Evolutionary conservation across 2,888 invertebrate genomes (phyloP).

Genomic region (Hipparchia sbordonii): DNA sequence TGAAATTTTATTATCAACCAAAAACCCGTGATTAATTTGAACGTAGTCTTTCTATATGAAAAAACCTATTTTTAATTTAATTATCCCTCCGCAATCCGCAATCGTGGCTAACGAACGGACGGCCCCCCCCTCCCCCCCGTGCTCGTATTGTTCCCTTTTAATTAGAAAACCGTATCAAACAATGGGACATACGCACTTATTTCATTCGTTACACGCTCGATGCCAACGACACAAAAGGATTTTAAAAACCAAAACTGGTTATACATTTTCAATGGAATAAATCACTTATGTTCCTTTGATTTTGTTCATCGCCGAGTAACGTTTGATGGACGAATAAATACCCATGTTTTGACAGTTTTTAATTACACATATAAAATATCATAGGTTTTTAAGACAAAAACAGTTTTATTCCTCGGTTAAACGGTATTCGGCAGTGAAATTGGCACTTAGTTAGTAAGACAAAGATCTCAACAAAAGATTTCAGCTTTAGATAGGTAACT

Average conservation of each 20-base stretch:
- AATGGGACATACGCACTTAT: conserved; percentile 19
- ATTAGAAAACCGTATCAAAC: conserved; percentile 20
- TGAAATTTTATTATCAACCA: neutral
- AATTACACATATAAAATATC: no score
- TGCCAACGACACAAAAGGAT: neutral
- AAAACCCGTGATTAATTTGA: conserved; percentile 7
- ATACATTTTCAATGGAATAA: no score
- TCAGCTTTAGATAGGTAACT: no score
- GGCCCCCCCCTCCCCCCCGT: neutral
- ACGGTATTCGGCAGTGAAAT: no score
- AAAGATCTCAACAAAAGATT: no score
- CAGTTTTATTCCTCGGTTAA: no score
- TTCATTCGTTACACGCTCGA: neutral
- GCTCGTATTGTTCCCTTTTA: conserved; percentile 15
- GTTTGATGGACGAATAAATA: no score
- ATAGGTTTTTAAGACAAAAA: no score
- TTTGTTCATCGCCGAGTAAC: no score
- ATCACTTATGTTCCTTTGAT: no score
- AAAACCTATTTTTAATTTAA: conserved; percentile 17
- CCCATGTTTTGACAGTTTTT: no score
- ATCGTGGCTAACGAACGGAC: conserved; percentile 14
- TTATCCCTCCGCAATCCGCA: conserved; percentile 11
- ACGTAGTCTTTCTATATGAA: conserved; percentile 10
- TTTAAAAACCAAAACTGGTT: neutral
- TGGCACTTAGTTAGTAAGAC: no score